These are phyloP conservation scores for Tetropium fuscum DNA, from an alignment of 2,888 invertebrate genomes.

Conservation along the genomic window DNA sequence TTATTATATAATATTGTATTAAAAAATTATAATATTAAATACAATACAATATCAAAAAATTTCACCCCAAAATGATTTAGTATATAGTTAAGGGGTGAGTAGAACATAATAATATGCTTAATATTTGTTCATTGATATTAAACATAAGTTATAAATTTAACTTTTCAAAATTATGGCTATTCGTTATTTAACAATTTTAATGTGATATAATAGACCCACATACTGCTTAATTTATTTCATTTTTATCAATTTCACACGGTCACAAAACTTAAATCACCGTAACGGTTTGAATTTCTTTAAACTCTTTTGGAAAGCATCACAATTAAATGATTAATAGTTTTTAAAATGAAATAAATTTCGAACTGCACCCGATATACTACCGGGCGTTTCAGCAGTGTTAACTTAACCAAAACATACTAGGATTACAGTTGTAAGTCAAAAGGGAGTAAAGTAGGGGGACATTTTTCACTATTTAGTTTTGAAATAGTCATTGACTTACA, in stretches of 20 bases:
- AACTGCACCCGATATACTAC: constrained; percentile 34
- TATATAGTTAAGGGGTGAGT: no score
- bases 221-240: constrained; percentile 34
- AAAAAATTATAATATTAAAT: no score
- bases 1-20: no score
- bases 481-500: constrained; percentile 63
- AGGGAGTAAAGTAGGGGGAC: constrained; percentile 51
- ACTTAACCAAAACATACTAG: constrained; percentile 62
- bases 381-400: constrained; percentile 50
- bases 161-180: neutral
- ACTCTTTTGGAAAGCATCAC: constrained; percentile 41
- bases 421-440: constrained; percentile 63
- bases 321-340: constrained; percentile 57
- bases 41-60: no score
- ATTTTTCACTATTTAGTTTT: constrained; percentile 58
- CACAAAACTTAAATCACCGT: constrained; percentile 36
- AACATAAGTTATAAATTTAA: neutral
- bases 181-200: neutral
- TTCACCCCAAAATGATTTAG: no score
- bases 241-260: constrained; percentile 47
- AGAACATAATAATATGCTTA: no score
- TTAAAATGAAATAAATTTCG: constrained; percentile 48
- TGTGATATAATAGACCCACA: constrained; percentile 33
- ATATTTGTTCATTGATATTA: no score
- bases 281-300: constrained; percentile 49